These are phyloP conservation scores for Thyatira batis DNA, from an alignment of 2,888 invertebrate species.

Conservation along the genomic window DNA sequence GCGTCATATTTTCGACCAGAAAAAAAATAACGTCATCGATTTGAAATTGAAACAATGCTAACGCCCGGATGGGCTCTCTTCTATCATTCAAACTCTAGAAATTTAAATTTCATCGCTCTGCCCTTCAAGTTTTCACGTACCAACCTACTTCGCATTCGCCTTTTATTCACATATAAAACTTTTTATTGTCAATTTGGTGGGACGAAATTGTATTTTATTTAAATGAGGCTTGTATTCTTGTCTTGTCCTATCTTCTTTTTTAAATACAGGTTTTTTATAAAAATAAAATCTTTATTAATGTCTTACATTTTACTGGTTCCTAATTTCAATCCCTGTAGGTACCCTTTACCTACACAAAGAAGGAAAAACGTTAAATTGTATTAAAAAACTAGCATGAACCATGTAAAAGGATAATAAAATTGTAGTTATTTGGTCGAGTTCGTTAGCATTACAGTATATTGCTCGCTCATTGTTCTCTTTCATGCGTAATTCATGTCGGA, in stretches of 20 bases:
- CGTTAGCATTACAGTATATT: constrained; percentile 58
- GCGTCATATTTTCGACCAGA: constrained; percentile 45
- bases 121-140: constrained; percentile 10
- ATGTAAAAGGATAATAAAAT: constrained; percentile 12
- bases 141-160: neutral
- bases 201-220: neutral
- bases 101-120: constrained; percentile 3
- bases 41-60: constrained; percentile 46
- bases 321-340: too few relatives aligned
- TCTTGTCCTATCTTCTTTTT: neutral
- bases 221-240: neutral
- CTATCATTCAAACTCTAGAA: constrained; percentile 16
- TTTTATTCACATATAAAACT: constrained; percentile 1
- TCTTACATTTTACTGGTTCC: too few relatives aligned
- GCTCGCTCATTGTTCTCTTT: constrained; percentile 58
- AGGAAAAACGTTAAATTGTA: neutral
- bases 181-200: neutral
- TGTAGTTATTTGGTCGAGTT: constrained; percentile 26
- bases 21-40: constrained; percentile 42
- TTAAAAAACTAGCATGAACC: neutral
- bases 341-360: neutral
- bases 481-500: constrained; percentile 73
- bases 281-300: too few relatives aligned
- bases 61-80: constrained; percentile 36
- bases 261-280: too few relatives aligned